Evolutionary conservation across 2,113 vertebrate species (phyloP).

Genomic region (Colaptes auratus): DNA sequence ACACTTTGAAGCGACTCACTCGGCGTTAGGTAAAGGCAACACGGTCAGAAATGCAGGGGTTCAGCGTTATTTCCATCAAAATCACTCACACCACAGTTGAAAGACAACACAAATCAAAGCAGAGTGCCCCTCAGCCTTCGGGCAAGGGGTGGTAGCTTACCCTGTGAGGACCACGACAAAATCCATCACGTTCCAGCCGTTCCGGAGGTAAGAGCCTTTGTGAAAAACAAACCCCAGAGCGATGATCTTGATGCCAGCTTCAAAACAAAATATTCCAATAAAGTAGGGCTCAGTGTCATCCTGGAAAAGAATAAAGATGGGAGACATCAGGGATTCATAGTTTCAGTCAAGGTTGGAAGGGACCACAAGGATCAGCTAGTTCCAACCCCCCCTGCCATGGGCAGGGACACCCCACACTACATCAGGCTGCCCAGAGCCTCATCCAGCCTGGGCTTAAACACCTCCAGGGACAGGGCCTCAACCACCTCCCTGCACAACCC

Average conservation of each 20-base stretch:
- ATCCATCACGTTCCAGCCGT: slow-evolving; percentile 99
- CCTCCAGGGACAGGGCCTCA: no score
- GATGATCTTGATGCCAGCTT: slow-evolving; percentile 98
- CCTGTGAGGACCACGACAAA: slow-evolving; percentile 98
- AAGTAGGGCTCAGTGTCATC: slow-evolving; percentile 98
- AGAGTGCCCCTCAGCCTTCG: neutral
- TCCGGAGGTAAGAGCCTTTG: slow-evolving; percentile 95
- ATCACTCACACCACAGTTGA: neutral
- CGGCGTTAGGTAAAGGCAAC: neutral
- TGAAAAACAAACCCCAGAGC: slow-evolving; percentile 96
- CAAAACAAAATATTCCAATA: slow-evolving; percentile 99
- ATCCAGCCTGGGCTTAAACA: no score
- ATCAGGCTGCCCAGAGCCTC: no score
- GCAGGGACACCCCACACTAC: no score
- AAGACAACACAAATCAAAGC: neutral
- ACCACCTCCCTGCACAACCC: no score
- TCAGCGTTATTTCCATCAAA: neutral
- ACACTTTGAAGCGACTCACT: neutral
- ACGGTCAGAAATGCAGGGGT: neutral
- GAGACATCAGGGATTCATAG: neutral
- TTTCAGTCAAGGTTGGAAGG: no score
- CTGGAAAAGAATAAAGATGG: slow-evolving; percentile 62
- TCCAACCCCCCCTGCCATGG: no score
- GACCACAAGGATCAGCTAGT: no score
- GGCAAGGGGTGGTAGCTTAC: slow-evolving; percentile 75